Conservation (phyloP, 2,113 vertebrate genomes). For the Leptocoma aspasia region DNA sequence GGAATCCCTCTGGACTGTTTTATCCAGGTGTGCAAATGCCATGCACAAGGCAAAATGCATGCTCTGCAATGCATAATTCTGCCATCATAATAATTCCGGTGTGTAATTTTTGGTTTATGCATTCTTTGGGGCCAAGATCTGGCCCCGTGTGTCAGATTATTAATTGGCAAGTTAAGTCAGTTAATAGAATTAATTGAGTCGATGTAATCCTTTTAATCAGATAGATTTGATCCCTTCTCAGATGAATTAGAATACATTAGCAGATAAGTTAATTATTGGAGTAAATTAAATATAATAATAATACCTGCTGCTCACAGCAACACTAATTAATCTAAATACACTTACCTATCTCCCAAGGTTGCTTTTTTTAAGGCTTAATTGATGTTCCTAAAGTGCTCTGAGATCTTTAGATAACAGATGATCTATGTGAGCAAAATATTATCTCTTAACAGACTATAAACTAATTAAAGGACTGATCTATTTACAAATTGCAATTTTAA, state of each 20-base stretch:
- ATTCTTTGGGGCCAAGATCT: not conserved
- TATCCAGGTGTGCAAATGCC: not conserved
- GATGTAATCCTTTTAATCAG: conserved; percentile 59
- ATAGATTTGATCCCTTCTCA: conserved; percentile 53
- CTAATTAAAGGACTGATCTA: conserved; percentile 49
- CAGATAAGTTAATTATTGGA: conserved; percentile 61
- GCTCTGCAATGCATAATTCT: not conserved
- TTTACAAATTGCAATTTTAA: conserved; percentile 60
- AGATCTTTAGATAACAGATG: conserved; percentile 48
- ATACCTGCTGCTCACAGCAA: conserved; percentile 48
- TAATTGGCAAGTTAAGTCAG: conserved; percentile 46
- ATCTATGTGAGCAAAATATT: conserved; percentile 50
- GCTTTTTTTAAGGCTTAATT: not conserved
- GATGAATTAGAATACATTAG: conserved; percentile 56
- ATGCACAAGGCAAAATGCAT: not conserved
- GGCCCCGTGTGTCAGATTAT: conserved; percentile 11
- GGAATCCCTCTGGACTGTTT: not conserved
- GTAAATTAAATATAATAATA: conserved; percentile 62
- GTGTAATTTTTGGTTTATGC: not conserved
- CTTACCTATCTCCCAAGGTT: conserved; percentile 49
- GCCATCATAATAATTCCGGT: not conserved
- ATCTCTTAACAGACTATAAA: conserved; percentile 55
- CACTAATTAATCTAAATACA: conserved; percentile 61
- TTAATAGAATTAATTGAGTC: conserved; percentile 61
- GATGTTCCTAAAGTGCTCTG: conserved; percentile 53